Base-by-base conservation (phyloP, 1,140 invertebrate species). In the Brevipalpus yothersi region DNA sequence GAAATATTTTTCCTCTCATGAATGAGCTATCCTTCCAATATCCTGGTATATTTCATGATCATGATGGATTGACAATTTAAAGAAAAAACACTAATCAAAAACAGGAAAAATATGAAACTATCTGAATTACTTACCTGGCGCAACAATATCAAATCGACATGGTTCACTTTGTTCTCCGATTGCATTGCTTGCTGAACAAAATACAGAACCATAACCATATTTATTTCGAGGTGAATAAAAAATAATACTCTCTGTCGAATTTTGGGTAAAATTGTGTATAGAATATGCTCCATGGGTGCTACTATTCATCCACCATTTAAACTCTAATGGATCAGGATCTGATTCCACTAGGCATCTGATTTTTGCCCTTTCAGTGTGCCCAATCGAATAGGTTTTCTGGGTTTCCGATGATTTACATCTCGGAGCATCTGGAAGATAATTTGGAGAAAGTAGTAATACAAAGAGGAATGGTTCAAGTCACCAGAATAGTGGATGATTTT, bases 301-400 rank as follows among this genome's bases (percentile, higher is more conserved):
- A 49, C 64, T 67, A 59, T 68, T 69, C 41, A 69, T 62, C 51
- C 61, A 63, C 68, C 68, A 69, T 41, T 62, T 63, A 58, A 68
- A 68, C 11, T 62, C 57, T 8, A 68, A 60, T n/a, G 60, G 61
- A 2, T 47, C 56, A 12, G 86, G 86, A 67, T 88, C 85, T 61
- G 84, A 81, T 65, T 86, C 84, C 59, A 90, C 84, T 65, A 83
- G 79, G 69, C 86, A 91, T 64, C 80, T 78, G 59, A 91, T 71
- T 41, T 78, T 76, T 15, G 86, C 80, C n/a, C 82, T 84, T 70
- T 89, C 86, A 67, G 85, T 82, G 66, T 84, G 84, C 59, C 87
- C 72, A 10, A 85, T 85, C 1, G 85, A 10, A 41, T 39, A 55
- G 4, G 21, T 21, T 41, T 39, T 39, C 39, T 55, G 17, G 40